These are phyloP conservation scores for Cydia pomonella DNA, from an alignment of 1,140 invertebrate species.

Conservation along the genomic window DNA sequence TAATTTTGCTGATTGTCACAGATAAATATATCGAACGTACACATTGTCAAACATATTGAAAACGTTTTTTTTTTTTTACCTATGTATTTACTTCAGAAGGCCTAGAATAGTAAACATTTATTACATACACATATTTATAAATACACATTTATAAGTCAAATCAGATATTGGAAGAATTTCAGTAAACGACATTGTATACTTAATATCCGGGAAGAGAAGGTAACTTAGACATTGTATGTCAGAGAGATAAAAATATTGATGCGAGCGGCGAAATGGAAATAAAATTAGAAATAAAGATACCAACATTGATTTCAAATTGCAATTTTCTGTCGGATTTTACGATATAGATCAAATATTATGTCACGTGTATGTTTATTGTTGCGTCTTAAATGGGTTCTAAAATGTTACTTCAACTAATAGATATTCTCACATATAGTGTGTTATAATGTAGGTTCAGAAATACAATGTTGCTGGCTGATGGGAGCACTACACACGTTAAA, in stretches of 20 bases:
- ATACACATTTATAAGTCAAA: neutral
- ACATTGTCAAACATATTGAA: too few relatives aligned
- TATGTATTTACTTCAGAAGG: too few relatives aligned
- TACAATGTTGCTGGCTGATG: too few relatives aligned
- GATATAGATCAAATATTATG: constrained; percentile 4
- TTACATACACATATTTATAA: too few relatives aligned
- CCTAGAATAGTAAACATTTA: too few relatives aligned
- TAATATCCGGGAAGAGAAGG: constrained; percentile 22
- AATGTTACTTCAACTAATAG: too few relatives aligned
- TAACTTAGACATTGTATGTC: neutral
- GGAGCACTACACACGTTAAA: too few relatives aligned
- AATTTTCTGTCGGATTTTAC: constrained; percentile 10
- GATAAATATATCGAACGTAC: too few relatives aligned
- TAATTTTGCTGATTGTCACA: too few relatives aligned
- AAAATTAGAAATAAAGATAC: constrained; percentile 24
- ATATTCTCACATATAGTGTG: too few relatives aligned
- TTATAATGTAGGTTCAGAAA: too few relatives aligned
- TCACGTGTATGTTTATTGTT: neutral
- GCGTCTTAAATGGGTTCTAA: neutral
- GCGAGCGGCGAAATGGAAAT: constrained; percentile 10
- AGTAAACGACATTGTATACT: constrained; percentile 14
- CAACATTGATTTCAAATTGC: constrained; percentile 30
- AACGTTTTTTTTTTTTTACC: too few relatives aligned
- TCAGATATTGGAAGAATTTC: constrained; percentile 8
- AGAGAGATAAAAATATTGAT: constrained; percentile 24